Evolutionary conservation across 2,113 vertebrate species (phyloP).

Genomic region (Puffinus mauretanicus): DNA sequence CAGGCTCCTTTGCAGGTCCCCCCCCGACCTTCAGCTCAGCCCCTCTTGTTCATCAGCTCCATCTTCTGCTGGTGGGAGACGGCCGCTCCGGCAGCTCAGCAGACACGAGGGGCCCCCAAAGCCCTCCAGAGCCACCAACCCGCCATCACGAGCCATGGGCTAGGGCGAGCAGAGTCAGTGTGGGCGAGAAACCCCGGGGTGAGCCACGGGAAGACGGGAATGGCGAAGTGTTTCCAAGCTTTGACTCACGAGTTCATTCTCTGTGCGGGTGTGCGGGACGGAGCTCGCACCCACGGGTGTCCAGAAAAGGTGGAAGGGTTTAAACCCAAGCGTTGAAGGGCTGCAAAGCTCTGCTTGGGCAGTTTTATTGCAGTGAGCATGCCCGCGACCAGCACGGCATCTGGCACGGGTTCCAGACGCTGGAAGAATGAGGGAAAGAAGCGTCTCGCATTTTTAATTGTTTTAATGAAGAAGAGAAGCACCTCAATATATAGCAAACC

Average conservation of each 20-base stretch:
- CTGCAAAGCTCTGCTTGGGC: background rate
- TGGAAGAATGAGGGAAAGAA: background rate
- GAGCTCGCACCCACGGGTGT: rapidly evolving
- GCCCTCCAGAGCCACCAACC: background rate
- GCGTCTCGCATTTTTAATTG: background rate
- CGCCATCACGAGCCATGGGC: rapidly evolving
- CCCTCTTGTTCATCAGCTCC: background rate
- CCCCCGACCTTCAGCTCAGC: rapidly evolving
- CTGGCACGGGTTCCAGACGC: rapidly evolving
- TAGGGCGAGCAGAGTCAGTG: rapidly evolving
- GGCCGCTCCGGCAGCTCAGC: background rate
- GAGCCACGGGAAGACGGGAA: background rate
- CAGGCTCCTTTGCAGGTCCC: background rate
- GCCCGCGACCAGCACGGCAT: rapidly evolving
- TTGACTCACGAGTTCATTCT: background rate
- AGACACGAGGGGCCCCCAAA: background rate
- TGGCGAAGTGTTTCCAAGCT: background rate
- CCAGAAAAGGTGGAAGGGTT: background rate
- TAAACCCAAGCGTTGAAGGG: background rate
- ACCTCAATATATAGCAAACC: rapidly evolving
- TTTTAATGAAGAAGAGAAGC: background rate
- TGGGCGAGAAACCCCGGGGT: rapidly evolving
- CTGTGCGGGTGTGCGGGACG: rapidly evolving
- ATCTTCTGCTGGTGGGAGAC: background rate
- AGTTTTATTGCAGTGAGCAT: background rate